Conservation (phyloP, 2,888 invertebrate genomes). For the Zaprionus lineosus region DNA sequence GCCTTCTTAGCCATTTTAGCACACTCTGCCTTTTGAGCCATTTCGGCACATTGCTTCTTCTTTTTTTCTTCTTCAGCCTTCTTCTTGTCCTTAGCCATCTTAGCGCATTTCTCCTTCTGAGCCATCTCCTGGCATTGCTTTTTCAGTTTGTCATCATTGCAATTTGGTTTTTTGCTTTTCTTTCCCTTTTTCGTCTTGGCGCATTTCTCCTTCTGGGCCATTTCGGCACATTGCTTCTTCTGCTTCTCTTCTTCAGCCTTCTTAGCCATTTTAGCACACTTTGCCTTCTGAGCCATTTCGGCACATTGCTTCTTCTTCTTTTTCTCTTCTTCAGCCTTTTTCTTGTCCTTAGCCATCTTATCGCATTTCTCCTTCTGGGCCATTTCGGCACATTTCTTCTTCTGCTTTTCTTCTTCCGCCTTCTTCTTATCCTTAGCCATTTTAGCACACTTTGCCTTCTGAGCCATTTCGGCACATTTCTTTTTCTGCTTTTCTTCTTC, state of each 20-base stretch:
- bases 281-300: not conserved
- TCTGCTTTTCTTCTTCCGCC: not conserved
- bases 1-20: not conserved
- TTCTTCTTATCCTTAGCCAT: not conserved
- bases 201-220: not conserved
- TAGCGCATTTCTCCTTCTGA: not conserved
- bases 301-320: conserved; percentile 1
- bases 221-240: conserved; percentile 3
- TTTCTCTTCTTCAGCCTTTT: not conserved
- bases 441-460: not conserved
- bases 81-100: not conserved
- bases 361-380: conserved; percentile 3
- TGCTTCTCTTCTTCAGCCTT: not conserved
- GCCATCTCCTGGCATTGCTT: conserved; percentile 13
- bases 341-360: not conserved
- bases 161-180: not conserved
- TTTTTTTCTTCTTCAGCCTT: not conserved
- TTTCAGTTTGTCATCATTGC: not conserved
- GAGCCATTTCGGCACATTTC: not conserved
- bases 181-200: not conserved
- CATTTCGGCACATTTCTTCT: not conserved
- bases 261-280: conserved; percentile 10
- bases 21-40: conserved; percentile 4
- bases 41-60: conserved; percentile 9
- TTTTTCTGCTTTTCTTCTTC: not conserved